Evolutionary conservation across 2,113 vertebrate genomes (phyloP).

Genomic region (Alligator mississippiensis): DNA sequence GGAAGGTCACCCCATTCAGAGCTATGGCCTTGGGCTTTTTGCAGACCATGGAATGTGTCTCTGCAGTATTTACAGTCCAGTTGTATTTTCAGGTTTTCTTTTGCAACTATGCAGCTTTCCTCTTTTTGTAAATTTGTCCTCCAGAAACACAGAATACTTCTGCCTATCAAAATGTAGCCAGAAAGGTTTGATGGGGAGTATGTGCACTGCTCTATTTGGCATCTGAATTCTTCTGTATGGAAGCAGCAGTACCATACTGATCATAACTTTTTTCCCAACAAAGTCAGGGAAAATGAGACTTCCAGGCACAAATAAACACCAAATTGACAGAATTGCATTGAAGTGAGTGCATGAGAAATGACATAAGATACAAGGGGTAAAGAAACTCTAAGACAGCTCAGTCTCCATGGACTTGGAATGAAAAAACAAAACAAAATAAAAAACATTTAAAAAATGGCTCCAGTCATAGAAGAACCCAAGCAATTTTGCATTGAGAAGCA

Average conservation of each 20-base stretch:
- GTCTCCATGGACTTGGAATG: background rate
- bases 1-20: background rate
- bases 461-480: background rate
- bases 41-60: background rate
- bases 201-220: background rate
- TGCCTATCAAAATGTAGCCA: background rate
- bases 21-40: background rate
- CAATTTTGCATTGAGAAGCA: conserved; percentile 1
- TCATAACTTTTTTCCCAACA: background rate
- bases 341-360: background rate
- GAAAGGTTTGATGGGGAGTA: background rate
- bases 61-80: background rate
- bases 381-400: background rate
- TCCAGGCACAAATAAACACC: background rate
- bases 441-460: background rate
- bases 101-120: background rate
- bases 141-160: background rate
- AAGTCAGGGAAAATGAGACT: background rate
- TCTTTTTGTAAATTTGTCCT: background rate
- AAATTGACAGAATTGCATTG: background rate
- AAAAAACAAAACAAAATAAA: background rate
- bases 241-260: background rate
- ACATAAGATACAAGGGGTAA: background rate
- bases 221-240: background rate
- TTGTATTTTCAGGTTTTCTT: background rate